Base-by-base conservation (phyloP, 2,888 invertebrate species). In the Carpatolechia fugitivella region DNA sequence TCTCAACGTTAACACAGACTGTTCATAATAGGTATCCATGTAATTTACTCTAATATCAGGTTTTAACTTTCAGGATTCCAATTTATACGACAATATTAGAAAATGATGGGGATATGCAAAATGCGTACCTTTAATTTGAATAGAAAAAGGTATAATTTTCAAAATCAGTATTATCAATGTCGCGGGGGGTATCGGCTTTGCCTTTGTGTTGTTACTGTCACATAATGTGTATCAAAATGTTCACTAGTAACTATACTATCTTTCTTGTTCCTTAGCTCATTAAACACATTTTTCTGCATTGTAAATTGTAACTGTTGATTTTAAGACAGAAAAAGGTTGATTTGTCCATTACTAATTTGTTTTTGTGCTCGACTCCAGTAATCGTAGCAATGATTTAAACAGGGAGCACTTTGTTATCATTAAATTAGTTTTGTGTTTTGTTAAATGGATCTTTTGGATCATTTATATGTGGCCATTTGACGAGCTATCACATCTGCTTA, bases 31-130 rank as follows among this genome's bases (percentile, higher is more conserved):
- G 16, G 10, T 40, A 41, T 4, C 6, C 24, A 6, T 24, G 24
- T 6, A 24, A 24, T 3, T 24, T 4, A 24, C 24, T 6, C 2
- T 57, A 18, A 51, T 24, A 55, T 49, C 40, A 55, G 36, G 48
- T 68, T 66, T 59, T 63, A 57, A 63, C 75, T 85, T 85, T 73
- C 86, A 87, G 86, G 79, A 70, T 59, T 60, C 70, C 75, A 64
- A 72, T 78, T 65, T 84, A 78, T 66, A 74, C 81, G 60, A 83
- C 85, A 60, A 80, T 82, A 60, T 79, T 75, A 72, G 87, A 86
- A 72, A 72, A 74, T 56, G 82, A 86, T 57, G 80, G 69, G 52
- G 82, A 82, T 69, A 74, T 74, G 64, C 67, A 60, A 41, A 41
- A 58, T 62, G 56, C 46, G 60, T 60, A 59, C 54, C 63, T 63